A percentile compares a stretch with the other conserved stretches of the same genome.
These are phyloP conservation scores for Rhinolophus sinicus DNA, from an alignment of 2,113 vertebrate genomes.

Conservation along the genomic window DNA sequence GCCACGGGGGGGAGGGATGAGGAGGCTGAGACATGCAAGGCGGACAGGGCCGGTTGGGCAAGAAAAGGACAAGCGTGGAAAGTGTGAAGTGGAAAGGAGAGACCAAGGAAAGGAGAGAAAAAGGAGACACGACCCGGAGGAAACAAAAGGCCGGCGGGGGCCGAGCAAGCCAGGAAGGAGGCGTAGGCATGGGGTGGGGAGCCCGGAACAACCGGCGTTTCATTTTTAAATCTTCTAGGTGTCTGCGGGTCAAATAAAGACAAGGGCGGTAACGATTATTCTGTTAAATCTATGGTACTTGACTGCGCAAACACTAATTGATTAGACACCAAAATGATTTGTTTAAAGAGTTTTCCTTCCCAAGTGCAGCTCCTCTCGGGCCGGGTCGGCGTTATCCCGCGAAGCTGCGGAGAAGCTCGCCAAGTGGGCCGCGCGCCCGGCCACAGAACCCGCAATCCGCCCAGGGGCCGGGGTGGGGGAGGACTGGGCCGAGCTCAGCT, in stretches of 20 bases:
- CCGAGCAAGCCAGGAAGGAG: rapidly evolving
- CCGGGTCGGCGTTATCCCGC: neutral
- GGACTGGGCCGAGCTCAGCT: neutral
- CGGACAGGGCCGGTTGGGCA: rapidly evolving
- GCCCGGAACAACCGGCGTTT: constrained; percentile 73
- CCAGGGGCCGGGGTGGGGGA: no score
- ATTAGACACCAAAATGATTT: constrained; percentile 85
- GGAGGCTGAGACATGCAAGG: neutral
- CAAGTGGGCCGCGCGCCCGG: neutral
- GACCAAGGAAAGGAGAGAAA: neutral
- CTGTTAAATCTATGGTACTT: constrained; percentile 86
- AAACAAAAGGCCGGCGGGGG: neutral
- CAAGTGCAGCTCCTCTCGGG: constrained; percentile 58
- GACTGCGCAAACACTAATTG: constrained; percentile 84
- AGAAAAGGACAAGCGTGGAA: neutral
- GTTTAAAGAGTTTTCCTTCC: constrained; percentile 73
- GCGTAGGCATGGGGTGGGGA: neutral
- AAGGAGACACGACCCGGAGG: neutral
- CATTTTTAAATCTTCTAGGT: constrained; percentile 84
- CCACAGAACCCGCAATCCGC: neutral
- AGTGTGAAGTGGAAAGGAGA: neutral
- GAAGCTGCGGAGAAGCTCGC: neutral
- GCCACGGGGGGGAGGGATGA: rapidly evolving
- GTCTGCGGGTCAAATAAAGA: constrained; percentile 86
- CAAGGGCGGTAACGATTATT: constrained; percentile 85